Evolutionary conservation across 2,113 vertebrate genomes (phyloP).

Genomic region (Urocynchramus pylzowi): DNA sequence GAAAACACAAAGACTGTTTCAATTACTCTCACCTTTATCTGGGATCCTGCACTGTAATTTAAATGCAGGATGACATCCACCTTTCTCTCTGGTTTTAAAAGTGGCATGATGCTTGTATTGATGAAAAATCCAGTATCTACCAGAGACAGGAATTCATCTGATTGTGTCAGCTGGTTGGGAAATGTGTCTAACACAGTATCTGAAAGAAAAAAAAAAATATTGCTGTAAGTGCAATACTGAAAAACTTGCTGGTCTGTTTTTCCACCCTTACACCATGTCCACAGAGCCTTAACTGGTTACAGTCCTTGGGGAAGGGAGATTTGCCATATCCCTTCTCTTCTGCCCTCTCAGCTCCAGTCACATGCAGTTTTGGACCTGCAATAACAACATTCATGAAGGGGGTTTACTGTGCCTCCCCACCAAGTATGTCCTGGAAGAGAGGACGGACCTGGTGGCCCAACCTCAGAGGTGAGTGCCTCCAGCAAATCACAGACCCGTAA

Average conservation of each 20-base stretch:
- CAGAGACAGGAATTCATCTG: constrained; percentile 65
- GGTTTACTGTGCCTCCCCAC: neutral
- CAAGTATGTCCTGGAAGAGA: accelerated
- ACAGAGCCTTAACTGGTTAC: neutral
- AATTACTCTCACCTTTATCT: constrained; percentile 63
- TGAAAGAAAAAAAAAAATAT: constrained; percentile 39
- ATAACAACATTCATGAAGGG: neutral
- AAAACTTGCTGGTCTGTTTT: neutral
- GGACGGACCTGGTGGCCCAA: neutral
- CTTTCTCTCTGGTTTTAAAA: constrained; percentile 69
- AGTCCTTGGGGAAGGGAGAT: neutral
- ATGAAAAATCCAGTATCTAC: constrained; percentile 79
- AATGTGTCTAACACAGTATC: constrained; percentile 66
- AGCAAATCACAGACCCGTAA: neutral
- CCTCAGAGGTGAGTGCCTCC: neutral
- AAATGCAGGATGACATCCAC: constrained; percentile 79
- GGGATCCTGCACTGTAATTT: constrained; percentile 76
- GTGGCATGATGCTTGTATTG: constrained; percentile 75
- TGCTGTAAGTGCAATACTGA: neutral
- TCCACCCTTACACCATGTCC: neutral
- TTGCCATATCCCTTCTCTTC: neutral
- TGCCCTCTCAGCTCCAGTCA: neutral
- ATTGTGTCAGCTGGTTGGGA: constrained; percentile 75
- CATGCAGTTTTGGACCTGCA: neutral
- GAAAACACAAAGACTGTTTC: neutral